These are phyloP conservation scores for Cabera pusaria DNA, from an alignment of 2,888 invertebrate species.

Conservation along the genomic window DNA sequence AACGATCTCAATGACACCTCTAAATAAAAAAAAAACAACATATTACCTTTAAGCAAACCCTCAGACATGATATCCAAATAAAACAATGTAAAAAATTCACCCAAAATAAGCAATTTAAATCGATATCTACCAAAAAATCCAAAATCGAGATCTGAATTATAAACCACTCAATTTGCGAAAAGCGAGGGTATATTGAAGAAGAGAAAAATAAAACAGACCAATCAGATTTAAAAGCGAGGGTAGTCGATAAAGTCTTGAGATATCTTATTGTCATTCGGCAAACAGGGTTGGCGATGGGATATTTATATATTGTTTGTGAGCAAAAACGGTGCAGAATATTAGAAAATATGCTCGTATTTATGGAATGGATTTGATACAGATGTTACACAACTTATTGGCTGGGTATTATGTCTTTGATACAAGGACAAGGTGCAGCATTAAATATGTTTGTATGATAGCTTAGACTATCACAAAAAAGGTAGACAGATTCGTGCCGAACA, in stretches of 20 bases:
- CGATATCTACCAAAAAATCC: background rate
- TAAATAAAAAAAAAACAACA: too few relatives aligned
- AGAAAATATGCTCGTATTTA: too few relatives aligned
- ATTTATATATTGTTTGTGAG: slow-evolving; percentile 9
- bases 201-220: slow-evolving; percentile 42
- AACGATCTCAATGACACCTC: too few relatives aligned
- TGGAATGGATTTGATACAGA: slow-evolving; percentile 13
- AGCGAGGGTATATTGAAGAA: slow-evolving; percentile 22
- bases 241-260: slow-evolving; percentile 44
- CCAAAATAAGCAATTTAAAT: too few relatives aligned
- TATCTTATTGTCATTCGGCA: slow-evolving; percentile 47
- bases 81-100: too few relatives aligned
- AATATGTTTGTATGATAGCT: too few relatives aligned
- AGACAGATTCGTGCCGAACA: too few relatives aligned
- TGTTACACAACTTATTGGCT: slow-evolving; percentile 7
- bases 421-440: too few relatives aligned
- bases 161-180: slow-evolving; percentile 29
- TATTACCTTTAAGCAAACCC: too few relatives aligned
- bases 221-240: slow-evolving; percentile 51
- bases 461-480: too few relatives aligned
- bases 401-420: too few relatives aligned
- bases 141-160: slow-evolving; percentile 26
- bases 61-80: too few relatives aligned
- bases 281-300: slow-evolving; percentile 18
- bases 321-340: slow-evolving; percentile 4